These are phyloP conservation scores for Epiblema foenella DNA, from an alignment of 2,888 invertebrate genomes.

Conservation along the genomic window DNA sequence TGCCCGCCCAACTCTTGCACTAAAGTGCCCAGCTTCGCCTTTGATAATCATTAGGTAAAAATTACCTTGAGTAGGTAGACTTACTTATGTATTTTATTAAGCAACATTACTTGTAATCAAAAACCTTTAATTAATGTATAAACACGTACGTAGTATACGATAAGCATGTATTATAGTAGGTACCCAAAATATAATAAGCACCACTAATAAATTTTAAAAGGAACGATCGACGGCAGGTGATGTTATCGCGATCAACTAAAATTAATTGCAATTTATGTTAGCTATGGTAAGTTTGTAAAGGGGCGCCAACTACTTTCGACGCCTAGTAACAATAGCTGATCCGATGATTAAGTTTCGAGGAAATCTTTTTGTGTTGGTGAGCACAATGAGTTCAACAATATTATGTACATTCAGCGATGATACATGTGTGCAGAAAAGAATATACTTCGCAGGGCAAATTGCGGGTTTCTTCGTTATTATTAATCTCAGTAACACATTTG, in stretches of 20 bases:
- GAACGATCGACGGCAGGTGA: conserved; percentile 16
- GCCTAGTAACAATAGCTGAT: conserved; percentile 58
- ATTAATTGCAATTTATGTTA: conserved; percentile 46
- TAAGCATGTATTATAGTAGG: neutral
- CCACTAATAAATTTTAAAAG: conserved; percentile 38
- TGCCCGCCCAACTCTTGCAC: no score
- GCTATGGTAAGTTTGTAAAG: conserved; percentile 40
- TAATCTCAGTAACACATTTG: conserved; percentile 70
- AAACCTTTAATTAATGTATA: no score
- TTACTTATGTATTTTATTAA: no score
- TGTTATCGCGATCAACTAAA: conserved; percentile 15
- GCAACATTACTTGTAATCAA: neutral
- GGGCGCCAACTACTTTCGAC: conserved; percentile 53
- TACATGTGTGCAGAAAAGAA: conserved; percentile 60
- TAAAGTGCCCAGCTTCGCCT: no score
- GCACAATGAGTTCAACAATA: conserved; percentile 60
- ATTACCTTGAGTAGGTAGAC: no score
- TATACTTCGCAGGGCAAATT: conserved; percentile 65
- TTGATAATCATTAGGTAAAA: no score
- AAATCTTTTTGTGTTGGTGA: conserved; percentile 56
- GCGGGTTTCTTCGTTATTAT: conserved; percentile 71
- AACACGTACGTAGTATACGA: neutral
- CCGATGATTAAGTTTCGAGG: conserved; percentile 51
- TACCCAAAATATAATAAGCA: conserved; percentile 11
- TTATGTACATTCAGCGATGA: conserved; percentile 20